These are phyloP conservation scores for Lethenteron reissneri DNA, from an alignment of 2,113 vertebrate species.

Conservation along the genomic window DNA sequence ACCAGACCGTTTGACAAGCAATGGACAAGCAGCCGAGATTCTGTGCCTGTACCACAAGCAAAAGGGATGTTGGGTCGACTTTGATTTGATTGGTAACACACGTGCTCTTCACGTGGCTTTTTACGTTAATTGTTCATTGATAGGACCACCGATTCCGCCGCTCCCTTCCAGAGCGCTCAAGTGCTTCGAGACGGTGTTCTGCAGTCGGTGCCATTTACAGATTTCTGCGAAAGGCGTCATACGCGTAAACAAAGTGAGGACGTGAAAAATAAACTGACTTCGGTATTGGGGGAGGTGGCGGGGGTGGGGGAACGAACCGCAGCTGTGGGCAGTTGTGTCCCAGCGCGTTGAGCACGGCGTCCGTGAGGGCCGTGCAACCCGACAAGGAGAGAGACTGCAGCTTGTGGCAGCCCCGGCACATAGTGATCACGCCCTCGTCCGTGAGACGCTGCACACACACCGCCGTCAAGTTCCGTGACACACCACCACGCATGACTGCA, in stretches of 20 bases:
- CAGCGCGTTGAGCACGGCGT: slow-evolving; percentile 58
- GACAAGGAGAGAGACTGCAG: slow-evolving; percentile 66
- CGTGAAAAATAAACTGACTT: neutral
- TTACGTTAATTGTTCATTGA: no score
- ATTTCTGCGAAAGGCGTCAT: neutral
- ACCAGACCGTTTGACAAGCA: slow-evolving; percentile 6
- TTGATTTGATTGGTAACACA: no score
- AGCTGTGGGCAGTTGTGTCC: slow-evolving; percentile 64
- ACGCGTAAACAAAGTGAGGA: neutral
- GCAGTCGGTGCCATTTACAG: no score
- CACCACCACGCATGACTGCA: no score
- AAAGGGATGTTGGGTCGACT: no score
- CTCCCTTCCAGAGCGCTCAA: no score
- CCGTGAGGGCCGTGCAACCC: slow-evolving; percentile 61
- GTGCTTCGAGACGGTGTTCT: no score
- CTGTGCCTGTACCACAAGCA: slow-evolving; percentile 1
- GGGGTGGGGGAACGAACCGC: slow-evolving; percentile 23
- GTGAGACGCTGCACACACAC: slow-evolving; percentile 36
- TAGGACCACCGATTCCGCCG: no score
- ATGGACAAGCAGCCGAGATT: slow-evolving; percentile 2
- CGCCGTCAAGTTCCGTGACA: no score
- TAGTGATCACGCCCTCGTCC: slow-evolving; percentile 56
- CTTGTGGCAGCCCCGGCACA: slow-evolving; percentile 53
- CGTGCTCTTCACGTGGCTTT: no score
- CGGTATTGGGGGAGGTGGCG: neutral